Base-by-base conservation (phyloP, 2,797 vertebrate species). In the Chaunax sp. region DNA sequence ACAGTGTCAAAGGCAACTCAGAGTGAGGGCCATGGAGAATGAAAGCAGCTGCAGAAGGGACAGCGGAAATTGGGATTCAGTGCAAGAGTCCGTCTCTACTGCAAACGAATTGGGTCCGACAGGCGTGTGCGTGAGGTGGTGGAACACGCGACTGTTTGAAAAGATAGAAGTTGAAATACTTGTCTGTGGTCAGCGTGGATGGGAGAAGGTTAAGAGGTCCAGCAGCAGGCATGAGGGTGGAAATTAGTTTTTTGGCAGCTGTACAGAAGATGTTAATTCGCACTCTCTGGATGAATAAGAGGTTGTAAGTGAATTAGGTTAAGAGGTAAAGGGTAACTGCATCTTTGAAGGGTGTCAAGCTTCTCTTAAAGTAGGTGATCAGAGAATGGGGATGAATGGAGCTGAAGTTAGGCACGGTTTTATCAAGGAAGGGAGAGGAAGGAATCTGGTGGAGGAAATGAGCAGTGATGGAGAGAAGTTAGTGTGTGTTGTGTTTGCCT, bases 281-380 rank as follows among this genome's bases (percentile, higher is more conserved):
- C 28, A 71, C 54, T 44, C 37, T 9, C 15, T 13, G 38, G 9
- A 37, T 52, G 37, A 51, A 52, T 63, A 47, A 41, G 44, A 57
- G 61, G 53, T 18, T 40, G 66, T 7, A 22, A 59, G 56, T 20
- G 66, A 84, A 80, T 69, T 71, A 55, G 60, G 64, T 71, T 52
- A 76, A 45, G 33, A 49, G 61, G 69, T 28, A 82, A 66, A 78
- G 78, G 80, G 60, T 84, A 82, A 85, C 84, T 84, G 78, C 49
- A 45, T 80, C 50, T 60, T 66, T 19, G 22, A 23, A 75, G 59
- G 58, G 45, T 45, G 19, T 2, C n/a, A n/a, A n/a, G n/a, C n/a
- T 40, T 26, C 4, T 25, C 37, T 69, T 22, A 50, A 62, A 56
- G 35, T 51, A 7, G 0, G 67, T 14, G 65, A 37, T 19, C 6